Percentiles rank a stretch among this genome's conserved stretches.
phyloP scores from a whole-genome alignment of 2,888 invertebrate genomes.

The Scaptomyza reducta region DNA sequence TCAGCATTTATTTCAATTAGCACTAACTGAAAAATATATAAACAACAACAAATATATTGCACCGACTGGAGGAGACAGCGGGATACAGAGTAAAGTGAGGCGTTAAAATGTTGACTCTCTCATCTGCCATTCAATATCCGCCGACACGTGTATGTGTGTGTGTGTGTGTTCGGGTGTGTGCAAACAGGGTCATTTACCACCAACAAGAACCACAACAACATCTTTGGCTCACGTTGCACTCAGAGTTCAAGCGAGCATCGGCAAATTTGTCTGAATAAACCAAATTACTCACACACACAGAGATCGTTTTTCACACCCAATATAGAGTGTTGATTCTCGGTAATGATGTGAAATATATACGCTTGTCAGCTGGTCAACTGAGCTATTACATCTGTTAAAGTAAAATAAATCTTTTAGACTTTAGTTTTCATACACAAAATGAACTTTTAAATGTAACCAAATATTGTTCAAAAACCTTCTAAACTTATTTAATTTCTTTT shows the following conservation, averaged over 20 bases:
- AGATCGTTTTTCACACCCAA: slow-evolving; percentile 17
- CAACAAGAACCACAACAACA: slow-evolving; percentile 26
- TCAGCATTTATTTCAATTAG: slow-evolving; percentile 76
- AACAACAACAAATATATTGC: slow-evolving; percentile 23
- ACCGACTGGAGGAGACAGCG: slow-evolving; percentile 4
- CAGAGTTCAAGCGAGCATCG: slow-evolving; percentile 14
- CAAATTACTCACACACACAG: slow-evolving; percentile 13
- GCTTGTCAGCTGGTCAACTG: slow-evolving; percentile 1
- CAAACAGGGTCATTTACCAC: slow-evolving; percentile 25
- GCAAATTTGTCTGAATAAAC: slow-evolving; percentile 51
- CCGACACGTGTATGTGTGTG: slow-evolving; percentile 1
- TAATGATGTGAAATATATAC: slow-evolving; percentile 24
- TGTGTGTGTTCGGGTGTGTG: slow-evolving; percentile 10
- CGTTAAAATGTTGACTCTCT: slow-evolving; percentile 58
- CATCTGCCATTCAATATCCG: slow-evolving; percentile 51
- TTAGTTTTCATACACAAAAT: too few species aligned
- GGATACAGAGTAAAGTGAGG: not conserved
- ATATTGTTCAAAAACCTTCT: too few species aligned
- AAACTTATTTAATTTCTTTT: too few species aligned
- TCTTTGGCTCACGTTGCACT: slow-evolving; percentile 11
- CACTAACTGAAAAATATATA: slow-evolving; percentile 46
- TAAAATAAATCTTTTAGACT: too few species aligned
- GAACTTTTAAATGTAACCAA: too few species aligned
- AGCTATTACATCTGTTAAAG: not conserved
- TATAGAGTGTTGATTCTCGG: slow-evolving; percentile 14